Evolutionary conservation across 2,888 invertebrate species (phyloP), one percentile per base, ranked within the genome.

Genomic region (Callinectes sapidus): DNA sequence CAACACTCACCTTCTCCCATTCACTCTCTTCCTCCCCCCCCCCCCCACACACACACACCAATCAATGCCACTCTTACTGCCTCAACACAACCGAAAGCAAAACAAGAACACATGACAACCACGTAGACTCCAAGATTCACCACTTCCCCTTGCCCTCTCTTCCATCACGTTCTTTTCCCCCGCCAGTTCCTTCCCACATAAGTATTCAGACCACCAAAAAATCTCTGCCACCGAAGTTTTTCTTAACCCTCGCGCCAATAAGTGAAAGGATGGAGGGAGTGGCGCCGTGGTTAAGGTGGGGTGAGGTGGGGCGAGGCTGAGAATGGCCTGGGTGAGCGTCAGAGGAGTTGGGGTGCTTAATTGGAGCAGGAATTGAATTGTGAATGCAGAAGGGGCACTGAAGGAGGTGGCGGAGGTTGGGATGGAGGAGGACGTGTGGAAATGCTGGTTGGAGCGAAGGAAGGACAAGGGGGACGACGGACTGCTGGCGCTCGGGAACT

Each of bases 341-440:
- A 2, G 81, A 81, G 81, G 81, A 81, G 81, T 35, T 81, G 81
- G 81, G 81, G 81, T 81, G 32, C 35, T 81, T 81, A 81, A 81
- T 81, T 81, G 81, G 81, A 81, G 81, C 81, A 81, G 35, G 81
- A 81, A 81, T 81, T 81, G 81, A 81, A 81, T 81, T 81, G 81
- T 81, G 81, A 35, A 81, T 81, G 81, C 81, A 81, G 81, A 81
- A 35, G 81, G 81, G 81, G 81, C 35, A 81, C 81, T 35, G 81
- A 32, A 81, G 81, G 81, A 14, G 32, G 35, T 2, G 32, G 81
- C 6, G 16, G 81, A 16, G 81, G 32, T 16, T 32, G 35, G 81
- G 81, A 35, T 35, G 32, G 35, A 81, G 32, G n/a, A n/a, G 35
- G 35, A 81, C 81, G 81, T 81, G 81, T 81, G 81, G 81, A 81